Evolutionary conservation across 2,113 vertebrate genomes (phyloP).

Genomic region (Sander lucioperca): DNA sequence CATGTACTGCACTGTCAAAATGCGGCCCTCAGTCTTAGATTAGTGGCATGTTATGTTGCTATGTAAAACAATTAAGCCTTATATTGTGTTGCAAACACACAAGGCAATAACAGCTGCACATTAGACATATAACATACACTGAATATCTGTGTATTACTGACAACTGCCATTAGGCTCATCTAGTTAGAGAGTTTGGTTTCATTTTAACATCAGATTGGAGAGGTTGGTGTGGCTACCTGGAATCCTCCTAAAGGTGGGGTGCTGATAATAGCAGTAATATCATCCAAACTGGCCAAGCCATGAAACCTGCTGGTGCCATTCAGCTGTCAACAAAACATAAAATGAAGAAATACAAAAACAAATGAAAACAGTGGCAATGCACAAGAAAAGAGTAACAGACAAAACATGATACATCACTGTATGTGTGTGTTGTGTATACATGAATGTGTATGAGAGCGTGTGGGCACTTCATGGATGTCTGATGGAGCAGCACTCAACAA

Average conservation of each 20-base stretch:
- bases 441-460: background rate
- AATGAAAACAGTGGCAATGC: slow-evolving; percentile 50
- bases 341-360: slow-evolving; percentile 64
- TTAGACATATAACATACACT: slow-evolving; percentile 4
- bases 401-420: slow-evolving; percentile 24
- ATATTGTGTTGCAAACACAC: slow-evolving; percentile 12
- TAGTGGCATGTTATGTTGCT: slow-evolving; percentile 8
- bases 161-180: background rate
- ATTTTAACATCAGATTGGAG: slow-evolving; percentile 48
- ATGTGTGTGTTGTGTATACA: background rate
- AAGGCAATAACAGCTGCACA: background rate
- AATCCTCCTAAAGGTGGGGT: slow-evolving; percentile 89
- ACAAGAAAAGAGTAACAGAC: slow-evolving; percentile 33
- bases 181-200: background rate
- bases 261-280: slow-evolving; percentile 87
- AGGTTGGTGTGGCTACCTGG: slow-evolving; percentile 86
- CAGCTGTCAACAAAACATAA: slow-evolving; percentile 83
- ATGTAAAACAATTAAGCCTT: slow-evolving; percentile 21
- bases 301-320: slow-evolving; percentile 86
- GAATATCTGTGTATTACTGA: slow-evolving; percentile 4
- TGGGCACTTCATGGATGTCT: slow-evolving; percentile 30
- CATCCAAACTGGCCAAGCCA: slow-evolving; percentile 87
- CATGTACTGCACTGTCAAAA: slow-evolving; percentile 28
- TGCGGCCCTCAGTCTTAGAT: background rate
- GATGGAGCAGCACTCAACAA: slow-evolving; percentile 51